A percentile compares a stretch with the other conserved stretches of the same genome.
These are phyloP conservation scores for Todiramphus saurophagus DNA, from an alignment of 2,113 vertebrate species.

Conservation along the genomic window DNA sequence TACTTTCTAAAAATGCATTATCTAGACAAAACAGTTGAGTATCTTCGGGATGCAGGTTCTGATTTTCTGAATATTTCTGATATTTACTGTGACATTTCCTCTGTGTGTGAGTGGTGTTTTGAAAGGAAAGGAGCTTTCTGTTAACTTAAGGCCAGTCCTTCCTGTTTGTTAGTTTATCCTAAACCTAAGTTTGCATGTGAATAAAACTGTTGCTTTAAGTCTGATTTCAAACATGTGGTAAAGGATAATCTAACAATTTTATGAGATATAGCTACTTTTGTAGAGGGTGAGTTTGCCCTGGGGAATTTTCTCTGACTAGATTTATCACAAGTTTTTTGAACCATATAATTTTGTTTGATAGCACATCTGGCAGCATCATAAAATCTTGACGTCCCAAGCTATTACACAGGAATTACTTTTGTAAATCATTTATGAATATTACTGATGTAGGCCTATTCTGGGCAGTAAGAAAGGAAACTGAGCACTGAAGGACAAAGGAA, in stretches of 20 bases:
- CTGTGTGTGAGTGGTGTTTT: background rate
- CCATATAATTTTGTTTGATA: constrained; percentile 75
- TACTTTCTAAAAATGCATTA: constrained; percentile 46
- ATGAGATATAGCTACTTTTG: constrained; percentile 19
- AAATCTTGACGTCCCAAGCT: constrained; percentile 72
- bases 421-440: constrained; percentile 80
- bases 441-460: constrained; percentile 65
- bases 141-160: constrained; percentile 35
- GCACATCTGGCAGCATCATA: constrained; percentile 79
- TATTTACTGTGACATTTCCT: constrained; percentile 60
- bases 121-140: constrained; percentile 58
- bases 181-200: background rate
- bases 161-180: constrained; percentile 44
- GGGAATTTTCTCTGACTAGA: constrained; percentile 59
- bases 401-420: constrained; percentile 77
- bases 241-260: constrained; percentile 36
- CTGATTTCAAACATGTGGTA: constrained; percentile 35
- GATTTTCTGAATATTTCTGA: constrained; percentile 40
- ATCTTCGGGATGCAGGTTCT: constrained; percentile 38
- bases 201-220: constrained; percentile 37
- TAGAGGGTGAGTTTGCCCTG: constrained; percentile 41
- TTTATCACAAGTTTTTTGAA: constrained; percentile 77
- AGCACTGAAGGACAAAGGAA: constrained; percentile 63
- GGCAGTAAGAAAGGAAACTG: constrained; percentile 38
- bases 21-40: constrained; percentile 40